phyloP scores from a whole-genome alignment of 2,113 vertebrate genomes.

The Apteryx owenii region DNA sequence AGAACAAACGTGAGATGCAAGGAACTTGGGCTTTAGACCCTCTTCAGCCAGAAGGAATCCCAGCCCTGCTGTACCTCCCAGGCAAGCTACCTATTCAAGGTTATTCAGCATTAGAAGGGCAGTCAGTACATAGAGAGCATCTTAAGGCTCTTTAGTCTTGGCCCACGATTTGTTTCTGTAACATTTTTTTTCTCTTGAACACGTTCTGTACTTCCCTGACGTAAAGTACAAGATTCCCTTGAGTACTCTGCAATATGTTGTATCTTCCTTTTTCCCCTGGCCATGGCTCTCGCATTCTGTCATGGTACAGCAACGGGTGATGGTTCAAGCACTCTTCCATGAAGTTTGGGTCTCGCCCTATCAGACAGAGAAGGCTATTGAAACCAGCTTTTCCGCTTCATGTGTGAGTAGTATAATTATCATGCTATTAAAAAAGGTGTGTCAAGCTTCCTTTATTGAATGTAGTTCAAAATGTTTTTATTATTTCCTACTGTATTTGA shows the following conservation, averaged over 20 bases:
- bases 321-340: background rate
- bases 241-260: background rate
- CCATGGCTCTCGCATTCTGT: background rate
- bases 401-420: background rate
- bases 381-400: slow-evolving; percentile 3
- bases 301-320: background rate
- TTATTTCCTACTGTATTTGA: background rate
- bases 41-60: background rate
- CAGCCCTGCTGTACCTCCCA: background rate
- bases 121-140: background rate
- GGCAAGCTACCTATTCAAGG: background rate
- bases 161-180: background rate
- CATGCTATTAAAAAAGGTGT: background rate
- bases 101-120: background rate
- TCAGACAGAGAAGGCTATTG: background rate
- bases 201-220: background rate
- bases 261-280: background rate
- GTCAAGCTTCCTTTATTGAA: background rate
- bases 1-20: background rate
- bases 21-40: background rate
- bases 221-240: background rate
- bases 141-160: background rate
- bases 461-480: background rate
- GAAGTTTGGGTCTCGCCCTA: background rate
- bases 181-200: background rate